phyloP scores from a whole-genome alignment of 2,113 vertebrate species.

The Paratilapia polleni region DNA sequence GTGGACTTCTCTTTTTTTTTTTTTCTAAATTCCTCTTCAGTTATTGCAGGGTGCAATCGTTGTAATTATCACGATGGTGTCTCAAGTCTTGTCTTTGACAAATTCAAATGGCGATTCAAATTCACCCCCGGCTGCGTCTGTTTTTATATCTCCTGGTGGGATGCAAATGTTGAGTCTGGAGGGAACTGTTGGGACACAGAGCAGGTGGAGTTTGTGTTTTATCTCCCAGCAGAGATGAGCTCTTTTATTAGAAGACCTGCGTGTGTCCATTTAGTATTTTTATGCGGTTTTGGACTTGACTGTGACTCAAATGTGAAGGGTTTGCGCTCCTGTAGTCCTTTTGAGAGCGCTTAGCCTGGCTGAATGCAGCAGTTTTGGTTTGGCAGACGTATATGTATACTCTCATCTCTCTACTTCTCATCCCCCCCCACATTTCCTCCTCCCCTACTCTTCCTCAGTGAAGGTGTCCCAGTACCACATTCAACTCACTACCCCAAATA shows the following conservation, averaged over 20 bases:
- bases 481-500: slow-evolving; percentile 48
- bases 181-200: slow-evolving; percentile 48
- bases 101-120: slow-evolving; percentile 80
- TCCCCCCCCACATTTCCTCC: slow-evolving; percentile 56
- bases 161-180: slow-evolving; percentile 72
- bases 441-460: slow-evolving; percentile 58
- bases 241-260: slow-evolving; percentile 23
- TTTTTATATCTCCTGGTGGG: slow-evolving; percentile 70
- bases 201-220: slow-evolving; percentile 42
- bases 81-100: slow-evolving; percentile 56
- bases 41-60: not conserved
- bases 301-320: not conserved
- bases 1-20: not conserved
- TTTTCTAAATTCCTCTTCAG: not conserved
- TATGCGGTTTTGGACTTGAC: not conserved
- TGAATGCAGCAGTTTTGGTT: slow-evolving; percentile 53
- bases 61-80: slow-evolving; percentile 37
- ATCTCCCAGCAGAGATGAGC: slow-evolving; percentile 16
- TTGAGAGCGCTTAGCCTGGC: slow-evolving; percentile 1
- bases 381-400: slow-evolving; percentile 28
- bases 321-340: slow-evolving; percentile 4
- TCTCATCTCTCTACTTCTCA: slow-evolving; percentile 49
- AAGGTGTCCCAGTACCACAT: slow-evolving; percentile 56
- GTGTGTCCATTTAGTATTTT: not conserved
- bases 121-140: slow-evolving; percentile 43